Evolutionary conservation across 2,888 invertebrate genomes (phyloP), one percentile per base, ranked within the genome.

Genomic region (Plutella xylostella): DNA sequence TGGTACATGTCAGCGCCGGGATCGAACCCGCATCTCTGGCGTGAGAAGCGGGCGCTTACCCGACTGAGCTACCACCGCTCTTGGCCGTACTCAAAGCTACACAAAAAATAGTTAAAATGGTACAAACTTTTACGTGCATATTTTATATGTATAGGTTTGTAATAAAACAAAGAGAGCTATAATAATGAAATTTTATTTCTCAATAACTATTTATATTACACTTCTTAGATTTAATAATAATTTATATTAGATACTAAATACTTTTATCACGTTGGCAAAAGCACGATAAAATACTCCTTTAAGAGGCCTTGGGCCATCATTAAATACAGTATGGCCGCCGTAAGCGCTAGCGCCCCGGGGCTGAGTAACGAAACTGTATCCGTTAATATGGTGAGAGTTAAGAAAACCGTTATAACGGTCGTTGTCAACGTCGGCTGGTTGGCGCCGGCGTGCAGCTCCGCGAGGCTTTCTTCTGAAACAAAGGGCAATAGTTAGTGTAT

Each of bases 381-480:
- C 21, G 63, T 57, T 55, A 65, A 45, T 17, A 34, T 12, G 12
- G 31, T 5, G 5, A 67, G 49, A 45, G 66, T 59, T 55, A 69
- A 50, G 54, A 71, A 50, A n/a, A n/a, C n/a, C 35, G 59, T 56
- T 45, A 65, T 56, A 49, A 71, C 58, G 2, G 63, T 57, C 38
- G 38, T 17, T 46, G 58, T 14, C 2, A 31, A 5, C 20, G 38
- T 54, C 21, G 70, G 57, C 2, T 67, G 57, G 39, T 54, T 55
- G 1, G 65, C 62, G 1, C 70, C 70, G 17, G 82, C 83, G 57
- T 85, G 84, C 2, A 85, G 71, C 49, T 85, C 84, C 0, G 84
- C 84, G 45, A 84, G 72, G 56, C 84, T 84, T 75, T 85, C 80
- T 82, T 72, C 76, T 80, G 79, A 47, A 83, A 83, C 79, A 80